phyloP scores from a whole-genome alignment of 2,888 invertebrate genomes.

The Alloscopus bannaensis region DNA sequence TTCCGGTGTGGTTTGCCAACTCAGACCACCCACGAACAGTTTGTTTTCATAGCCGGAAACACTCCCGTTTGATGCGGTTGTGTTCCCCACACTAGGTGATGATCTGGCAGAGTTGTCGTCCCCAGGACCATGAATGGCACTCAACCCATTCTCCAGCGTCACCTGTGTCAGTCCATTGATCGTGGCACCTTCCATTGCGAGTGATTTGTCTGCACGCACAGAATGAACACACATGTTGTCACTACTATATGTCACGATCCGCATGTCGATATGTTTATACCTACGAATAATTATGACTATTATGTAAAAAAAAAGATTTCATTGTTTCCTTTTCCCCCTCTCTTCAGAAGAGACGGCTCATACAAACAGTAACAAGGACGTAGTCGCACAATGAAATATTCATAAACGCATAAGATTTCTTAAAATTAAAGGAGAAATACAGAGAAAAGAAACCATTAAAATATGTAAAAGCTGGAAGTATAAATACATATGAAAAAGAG shows the following conservation, averaged over 20 bases:
- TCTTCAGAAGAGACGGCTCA: neutral
- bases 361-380: neutral
- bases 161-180: slow-evolving; percentile 67
- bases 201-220: slow-evolving; percentile 45
- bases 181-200: slow-evolving; percentile 68
- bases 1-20: slow-evolving; percentile 95
- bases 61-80: slow-evolving; percentile 71
- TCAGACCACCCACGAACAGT: slow-evolving; percentile 92
- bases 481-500: no score
- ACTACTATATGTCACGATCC: no score
- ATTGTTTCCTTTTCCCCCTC: no score
- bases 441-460: no score
- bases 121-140: slow-evolving; percentile 66
- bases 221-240: no score
- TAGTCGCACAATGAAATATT: neutral
- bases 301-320: no score
- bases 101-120: slow-evolving; percentile 72
- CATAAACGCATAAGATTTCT: slow-evolving; percentile 1
- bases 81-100: slow-evolving; percentile 70
- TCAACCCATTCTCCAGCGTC: slow-evolving; percentile 69
- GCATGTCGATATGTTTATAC: no score
- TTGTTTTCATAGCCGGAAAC: slow-evolving; percentile 77
- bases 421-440: no score
- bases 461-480: no score
- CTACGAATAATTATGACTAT: no score